phyloP scores from a whole-genome alignment of 2,113 vertebrate species.

The Mionectes macconnelli region DNA sequence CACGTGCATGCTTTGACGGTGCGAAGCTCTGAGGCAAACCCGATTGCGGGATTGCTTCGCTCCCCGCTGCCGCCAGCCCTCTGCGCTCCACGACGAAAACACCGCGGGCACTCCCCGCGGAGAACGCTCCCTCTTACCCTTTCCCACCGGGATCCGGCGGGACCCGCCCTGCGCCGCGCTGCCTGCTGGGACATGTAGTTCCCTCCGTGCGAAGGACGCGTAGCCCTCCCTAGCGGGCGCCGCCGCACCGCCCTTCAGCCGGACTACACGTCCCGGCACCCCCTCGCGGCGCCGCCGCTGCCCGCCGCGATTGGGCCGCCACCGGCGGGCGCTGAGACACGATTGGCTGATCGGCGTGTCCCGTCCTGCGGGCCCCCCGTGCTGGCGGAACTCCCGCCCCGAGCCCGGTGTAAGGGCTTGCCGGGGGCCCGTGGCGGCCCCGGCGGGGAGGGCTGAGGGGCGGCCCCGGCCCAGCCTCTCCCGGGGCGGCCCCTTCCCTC shows the following conservation, averaged over 20 bases:
- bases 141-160: not conserved
- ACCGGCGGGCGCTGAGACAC: fast-evolving
- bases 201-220: not conserved
- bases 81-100: fast-evolving
- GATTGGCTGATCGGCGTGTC: not conserved
- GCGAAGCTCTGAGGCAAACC: not conserved
- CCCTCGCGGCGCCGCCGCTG: fast-evolving
- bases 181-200: not conserved
- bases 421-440: not conserved
- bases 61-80: not conserved
- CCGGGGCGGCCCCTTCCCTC: not conserved
- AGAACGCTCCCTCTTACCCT: fast-evolving
- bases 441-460: not conserved
- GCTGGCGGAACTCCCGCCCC: not conserved
- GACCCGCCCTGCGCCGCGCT: not conserved
- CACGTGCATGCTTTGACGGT: fast-evolving
- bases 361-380: not conserved
- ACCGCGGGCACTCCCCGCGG: fast-evolving
- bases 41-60: fast-evolving
- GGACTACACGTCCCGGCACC: not conserved
- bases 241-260: fast-evolving
- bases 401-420: not conserved
- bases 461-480: not conserved
- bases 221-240: fast-evolving
- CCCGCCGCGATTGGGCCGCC: not conserved